Evolutionary conservation across 2,888 invertebrate genomes (phyloP).

Genomic region (Lycophotia porphyrea): DNA sequence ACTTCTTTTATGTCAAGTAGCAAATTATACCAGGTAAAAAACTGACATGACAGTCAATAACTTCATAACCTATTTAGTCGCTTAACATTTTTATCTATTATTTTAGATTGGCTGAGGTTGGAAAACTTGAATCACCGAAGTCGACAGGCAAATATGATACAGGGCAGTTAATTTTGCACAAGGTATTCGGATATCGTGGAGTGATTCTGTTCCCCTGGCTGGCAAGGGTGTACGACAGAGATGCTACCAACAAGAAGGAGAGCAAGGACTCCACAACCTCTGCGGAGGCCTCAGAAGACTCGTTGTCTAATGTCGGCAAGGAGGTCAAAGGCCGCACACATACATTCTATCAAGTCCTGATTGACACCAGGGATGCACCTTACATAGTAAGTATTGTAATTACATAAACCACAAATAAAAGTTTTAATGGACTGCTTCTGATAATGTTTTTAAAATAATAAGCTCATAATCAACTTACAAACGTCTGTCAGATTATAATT

Average conservation of each 20-base stretch:
- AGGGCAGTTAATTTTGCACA: slow-evolving; percentile 98
- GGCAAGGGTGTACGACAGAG: slow-evolving; percentile 98
- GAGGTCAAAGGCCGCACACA: slow-evolving; percentile 97
- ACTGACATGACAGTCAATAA: slow-evolving; percentile 72
- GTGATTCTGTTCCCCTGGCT: slow-evolving; percentile 99
- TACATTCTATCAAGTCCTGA: slow-evolving; percentile 99
- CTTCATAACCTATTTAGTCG: slow-evolving; percentile 78
- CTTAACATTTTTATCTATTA: slow-evolving; percentile 21
- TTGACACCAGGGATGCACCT: slow-evolving; percentile 99
- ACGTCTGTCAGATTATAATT: slow-evolving; percentile 7
- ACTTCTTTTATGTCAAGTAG: slow-evolving; percentile 84
- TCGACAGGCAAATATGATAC: slow-evolving; percentile 97
- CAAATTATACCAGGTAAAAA: slow-evolving; percentile 85
- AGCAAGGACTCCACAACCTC: slow-evolving; percentile 77
- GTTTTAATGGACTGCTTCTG: neutral
- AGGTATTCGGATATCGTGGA: slow-evolving; percentile 99
- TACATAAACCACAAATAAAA: neutral
- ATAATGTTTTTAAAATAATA: slow-evolving; percentile 3
- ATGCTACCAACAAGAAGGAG: slow-evolving; percentile 93
- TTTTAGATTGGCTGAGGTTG: slow-evolving; percentile 97
- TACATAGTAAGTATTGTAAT: slow-evolving; percentile 94
- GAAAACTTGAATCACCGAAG: slow-evolving; percentile 96
- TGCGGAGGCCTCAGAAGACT: slow-evolving; percentile 80
- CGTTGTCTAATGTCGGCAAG: slow-evolving; percentile 91
- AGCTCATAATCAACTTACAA: slow-evolving; percentile 7